These are phyloP conservation scores for Esox masquinongy DNA, from an alignment of 2,797 vertebrate genomes.

Conservation along the genomic window DNA sequence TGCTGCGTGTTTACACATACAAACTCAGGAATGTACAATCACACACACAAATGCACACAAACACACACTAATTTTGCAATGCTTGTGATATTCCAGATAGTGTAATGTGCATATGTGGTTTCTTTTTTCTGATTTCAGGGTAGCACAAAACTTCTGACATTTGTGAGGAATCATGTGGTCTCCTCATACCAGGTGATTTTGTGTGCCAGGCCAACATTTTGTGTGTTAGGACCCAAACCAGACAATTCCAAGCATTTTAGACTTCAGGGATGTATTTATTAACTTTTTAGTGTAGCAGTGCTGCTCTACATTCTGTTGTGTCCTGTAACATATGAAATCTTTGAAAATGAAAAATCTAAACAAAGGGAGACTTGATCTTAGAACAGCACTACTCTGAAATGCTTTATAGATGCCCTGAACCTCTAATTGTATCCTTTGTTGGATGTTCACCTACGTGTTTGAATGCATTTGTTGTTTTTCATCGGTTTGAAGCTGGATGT, in stretches of 20 bases:
- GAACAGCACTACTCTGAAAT: background rate
- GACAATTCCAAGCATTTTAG: background rate
- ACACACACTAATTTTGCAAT: background rate
- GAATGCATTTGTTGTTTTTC: background rate
- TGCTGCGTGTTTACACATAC: background rate
- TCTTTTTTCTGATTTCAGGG: constrained; percentile 74
- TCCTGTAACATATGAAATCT: background rate
- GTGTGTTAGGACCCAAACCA: background rate
- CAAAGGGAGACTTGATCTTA: background rate
- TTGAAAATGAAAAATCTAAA: too few relatives aligned
- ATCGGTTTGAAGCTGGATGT: constrained; percentile 78
- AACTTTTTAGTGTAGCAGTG: background rate
- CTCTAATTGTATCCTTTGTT: background rate
- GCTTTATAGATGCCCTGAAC: background rate
- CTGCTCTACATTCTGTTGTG: background rate
- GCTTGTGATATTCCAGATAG: background rate
- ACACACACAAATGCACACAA: background rate
- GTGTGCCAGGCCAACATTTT: background rate
- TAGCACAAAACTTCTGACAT: constrained; percentile 82
- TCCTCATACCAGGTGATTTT: constrained; percentile 62
- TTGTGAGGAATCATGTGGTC: constrained; percentile 86
- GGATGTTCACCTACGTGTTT: background rate
- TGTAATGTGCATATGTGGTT: constrained; percentile 5
- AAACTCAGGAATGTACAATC: background rate
- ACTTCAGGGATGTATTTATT: background rate